Evolutionary conservation across 2,888 invertebrate species (phyloP).

Genomic region (Taphrorychus bicolor): DNA sequence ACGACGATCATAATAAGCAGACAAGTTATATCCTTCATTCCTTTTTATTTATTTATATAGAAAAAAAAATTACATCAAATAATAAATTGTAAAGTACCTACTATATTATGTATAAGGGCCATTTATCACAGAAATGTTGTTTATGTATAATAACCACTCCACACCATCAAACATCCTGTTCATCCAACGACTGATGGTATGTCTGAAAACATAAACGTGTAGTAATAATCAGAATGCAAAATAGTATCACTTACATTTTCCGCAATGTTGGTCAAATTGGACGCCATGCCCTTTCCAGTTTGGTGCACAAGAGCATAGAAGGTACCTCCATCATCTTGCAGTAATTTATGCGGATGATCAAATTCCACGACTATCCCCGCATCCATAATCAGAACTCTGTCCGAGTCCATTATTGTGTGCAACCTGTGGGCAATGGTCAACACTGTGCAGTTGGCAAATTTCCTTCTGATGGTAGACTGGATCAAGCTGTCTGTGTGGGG

Average conservation of each 20-base stretch:
- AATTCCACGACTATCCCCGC: slow-evolving; percentile 78
- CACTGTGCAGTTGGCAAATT: slow-evolving; percentile 79
- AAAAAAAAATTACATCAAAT: too few species aligned
- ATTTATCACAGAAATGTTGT: too few species aligned
- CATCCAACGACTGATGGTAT: neutral
- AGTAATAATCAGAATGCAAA: too few species aligned
- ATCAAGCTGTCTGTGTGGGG: slow-evolving; percentile 79
- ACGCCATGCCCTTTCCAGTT: slow-evolving; percentile 63
- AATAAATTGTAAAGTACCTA: too few species aligned
- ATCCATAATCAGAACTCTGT: slow-evolving; percentile 81
- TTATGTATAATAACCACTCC: too few species aligned
- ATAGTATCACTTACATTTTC: neutral
- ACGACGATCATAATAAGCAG: too few species aligned
- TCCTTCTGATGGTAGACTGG: slow-evolving; percentile 76
- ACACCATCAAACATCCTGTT: too few species aligned
- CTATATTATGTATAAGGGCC: too few species aligned
- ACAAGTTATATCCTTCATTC: too few species aligned
- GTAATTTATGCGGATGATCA: slow-evolving; percentile 74
- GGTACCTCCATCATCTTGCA: slow-evolving; percentile 59
- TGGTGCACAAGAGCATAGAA: slow-evolving; percentile 67
- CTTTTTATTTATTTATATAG: too few species aligned
- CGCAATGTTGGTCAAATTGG: slow-evolving; percentile 9
- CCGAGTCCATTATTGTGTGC: slow-evolving; percentile 86
- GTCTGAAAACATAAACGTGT: too few species aligned
- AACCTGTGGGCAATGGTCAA: slow-evolving; percentile 85